Evolutionary conservation across 2,888 invertebrate genomes (phyloP).

Genomic region (Tromatobia lineatoria): DNA sequence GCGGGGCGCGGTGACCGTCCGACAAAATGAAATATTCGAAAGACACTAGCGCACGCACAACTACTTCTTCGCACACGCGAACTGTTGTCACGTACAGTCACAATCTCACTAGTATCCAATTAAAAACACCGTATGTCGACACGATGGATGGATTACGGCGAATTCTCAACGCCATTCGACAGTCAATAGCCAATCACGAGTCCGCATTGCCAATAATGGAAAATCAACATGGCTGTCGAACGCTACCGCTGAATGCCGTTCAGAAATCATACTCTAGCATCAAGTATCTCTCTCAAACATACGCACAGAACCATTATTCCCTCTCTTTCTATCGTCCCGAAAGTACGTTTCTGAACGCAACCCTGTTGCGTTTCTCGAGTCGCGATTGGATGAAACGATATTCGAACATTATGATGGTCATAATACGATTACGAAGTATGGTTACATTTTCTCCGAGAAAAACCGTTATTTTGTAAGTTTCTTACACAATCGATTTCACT

Average conservation of each 20-base stretch:
- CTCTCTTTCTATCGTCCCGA: too few species aligned
- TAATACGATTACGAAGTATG: too few species aligned
- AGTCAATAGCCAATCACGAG: not conserved
- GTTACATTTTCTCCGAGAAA: too few species aligned
- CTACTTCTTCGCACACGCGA: not conserved
- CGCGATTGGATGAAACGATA: too few species aligned
- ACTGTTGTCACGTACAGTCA: not conserved
- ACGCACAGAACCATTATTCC: too few species aligned
- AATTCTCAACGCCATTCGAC: not conserved
- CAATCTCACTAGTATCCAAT: conserved; percentile 10
- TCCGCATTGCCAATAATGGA: not conserved
- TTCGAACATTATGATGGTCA: too few species aligned
- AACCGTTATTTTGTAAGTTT: too few species aligned
- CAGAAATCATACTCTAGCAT: too few species aligned
- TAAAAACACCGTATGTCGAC: conserved; percentile 26
- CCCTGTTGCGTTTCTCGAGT: not conserved
- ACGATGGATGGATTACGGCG: conserved; percentile 11
- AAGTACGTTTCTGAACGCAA: too few species aligned
- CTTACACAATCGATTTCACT: too few species aligned
- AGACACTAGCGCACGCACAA: conserved; percentile 9
- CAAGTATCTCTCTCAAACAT: too few species aligned
- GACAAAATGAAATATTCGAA: conserved; percentile 30
- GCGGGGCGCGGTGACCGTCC: not conserved
- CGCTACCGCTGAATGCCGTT: too few species aligned
- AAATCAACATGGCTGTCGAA: not conserved